Conservation (phyloP, 2,888 invertebrate genomes). For the Allophyes oxyacanthae region DNA sequence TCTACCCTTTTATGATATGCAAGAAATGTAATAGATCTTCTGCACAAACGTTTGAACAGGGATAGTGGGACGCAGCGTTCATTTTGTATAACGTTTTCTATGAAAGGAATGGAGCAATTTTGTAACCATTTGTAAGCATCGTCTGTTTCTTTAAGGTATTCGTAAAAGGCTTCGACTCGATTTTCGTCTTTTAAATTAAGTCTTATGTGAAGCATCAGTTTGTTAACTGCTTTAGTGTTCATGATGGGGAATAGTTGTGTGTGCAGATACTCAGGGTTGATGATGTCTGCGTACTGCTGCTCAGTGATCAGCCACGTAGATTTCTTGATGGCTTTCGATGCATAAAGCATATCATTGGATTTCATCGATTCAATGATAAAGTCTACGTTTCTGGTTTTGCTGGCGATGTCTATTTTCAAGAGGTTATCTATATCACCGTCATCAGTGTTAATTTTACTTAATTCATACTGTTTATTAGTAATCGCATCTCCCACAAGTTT, state of each 20-base stretch:
- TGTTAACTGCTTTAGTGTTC: slow-evolving; percentile 71
- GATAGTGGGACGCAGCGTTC: slow-evolving; percentile 43
- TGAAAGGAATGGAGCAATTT: slow-evolving; percentile 71
- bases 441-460: slow-evolving; percentile 55
- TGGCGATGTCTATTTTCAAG: slow-evolving; percentile 74
- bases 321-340: slow-evolving; percentile 73
- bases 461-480: slow-evolving; percentile 37
- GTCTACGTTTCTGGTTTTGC: slow-evolving; percentile 65
- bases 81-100: slow-evolving; percentile 64
- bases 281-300: slow-evolving; percentile 68
- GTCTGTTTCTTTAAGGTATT: slow-evolving; percentile 61
- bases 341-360: slow-evolving; percentile 73
- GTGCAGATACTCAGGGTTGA: slow-evolving; percentile 75
- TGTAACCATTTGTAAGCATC: slow-evolving; percentile 74
- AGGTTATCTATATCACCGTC: slow-evolving; percentile 70
- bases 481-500: slow-evolving; percentile 61
- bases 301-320: slow-evolving; percentile 76
- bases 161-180: slow-evolving; percentile 75
- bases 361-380: slow-evolving; percentile 72
- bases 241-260: slow-evolving; percentile 70
- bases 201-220: slow-evolving; percentile 72
- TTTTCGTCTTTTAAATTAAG: slow-evolving; percentile 70
- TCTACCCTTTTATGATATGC: slow-evolving; percentile 45
- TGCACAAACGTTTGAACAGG: slow-evolving; percentile 66
- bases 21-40: slow-evolving; percentile 66